These are phyloP conservation scores for Magallana nippona DNA, from an alignment of 2,888 invertebrate species.

Conservation along the genomic window DNA sequence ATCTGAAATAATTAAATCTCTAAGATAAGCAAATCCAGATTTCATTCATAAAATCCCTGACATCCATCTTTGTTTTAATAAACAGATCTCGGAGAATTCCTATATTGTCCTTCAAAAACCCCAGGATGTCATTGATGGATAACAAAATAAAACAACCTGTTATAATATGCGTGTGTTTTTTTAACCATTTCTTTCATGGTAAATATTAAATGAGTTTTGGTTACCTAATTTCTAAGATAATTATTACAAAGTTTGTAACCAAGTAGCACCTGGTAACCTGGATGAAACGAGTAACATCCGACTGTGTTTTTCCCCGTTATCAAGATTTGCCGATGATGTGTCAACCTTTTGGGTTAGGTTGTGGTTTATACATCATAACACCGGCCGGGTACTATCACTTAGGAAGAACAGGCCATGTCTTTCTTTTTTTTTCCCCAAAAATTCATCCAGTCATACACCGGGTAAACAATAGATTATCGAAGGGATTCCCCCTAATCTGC, in stretches of 20 bases:
- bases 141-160: not conserved
- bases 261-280: not conserved
- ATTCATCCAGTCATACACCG: not conserved
- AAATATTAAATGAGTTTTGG: not conserved
- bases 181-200: not conserved
- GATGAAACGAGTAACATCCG: not conserved
- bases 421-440: not conserved
- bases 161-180: not conserved
- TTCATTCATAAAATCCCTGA: conserved; percentile 15
- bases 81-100: conserved; percentile 1
- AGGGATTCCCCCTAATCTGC: not conserved
- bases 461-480: not conserved
- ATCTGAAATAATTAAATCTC: conserved; percentile 29
- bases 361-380: not conserved
- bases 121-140: conserved; percentile 3
- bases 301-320: conserved; percentile 4
- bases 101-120: conserved; percentile 25
- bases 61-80: conserved; percentile 8
- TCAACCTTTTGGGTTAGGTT: not conserved
- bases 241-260: not conserved
- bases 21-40: conserved; percentile 16
- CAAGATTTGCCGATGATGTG: not conserved
- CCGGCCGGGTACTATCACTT: not conserved
- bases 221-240: not conserved
- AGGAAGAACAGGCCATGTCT: not conserved